phyloP scores from a whole-genome alignment of 2,797 vertebrate genomes.

The Argentina silus region DNA sequence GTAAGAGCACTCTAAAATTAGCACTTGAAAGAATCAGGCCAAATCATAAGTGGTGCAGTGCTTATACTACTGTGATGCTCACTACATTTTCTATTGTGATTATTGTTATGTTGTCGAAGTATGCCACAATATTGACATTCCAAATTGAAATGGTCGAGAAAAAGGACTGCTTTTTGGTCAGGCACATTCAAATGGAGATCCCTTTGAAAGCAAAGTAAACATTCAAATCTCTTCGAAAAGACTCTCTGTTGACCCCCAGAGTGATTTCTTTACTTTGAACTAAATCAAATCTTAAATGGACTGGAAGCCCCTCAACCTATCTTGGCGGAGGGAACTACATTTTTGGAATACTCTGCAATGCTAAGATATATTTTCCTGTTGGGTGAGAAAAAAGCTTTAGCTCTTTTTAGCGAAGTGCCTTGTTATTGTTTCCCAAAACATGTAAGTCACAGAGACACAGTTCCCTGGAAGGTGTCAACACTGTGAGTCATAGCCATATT shows the following conservation, averaged over 20 bases:
- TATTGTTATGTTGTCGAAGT: background rate
- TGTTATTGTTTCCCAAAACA: background rate
- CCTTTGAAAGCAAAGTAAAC: background rate
- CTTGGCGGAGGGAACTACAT: slow-evolving; percentile 21
- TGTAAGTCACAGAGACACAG: background rate
- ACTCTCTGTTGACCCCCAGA: background rate
- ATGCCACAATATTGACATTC: background rate
- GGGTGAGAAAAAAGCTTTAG: slow-evolving; percentile 11
- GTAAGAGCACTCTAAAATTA: background rate
- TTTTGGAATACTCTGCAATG: slow-evolving; percentile 26
- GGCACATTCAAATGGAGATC: background rate
- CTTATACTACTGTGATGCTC: background rate
- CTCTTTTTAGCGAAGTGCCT: background rate
- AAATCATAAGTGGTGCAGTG: background rate
- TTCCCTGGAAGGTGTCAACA: slow-evolving; percentile 29
- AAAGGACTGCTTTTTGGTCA: background rate
- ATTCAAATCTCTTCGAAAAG: slow-evolving; percentile 6
- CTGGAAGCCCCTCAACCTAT: slow-evolving; percentile 27
- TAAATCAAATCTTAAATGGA: slow-evolving; percentile 44
- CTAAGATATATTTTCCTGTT: slow-evolving; percentile 31
- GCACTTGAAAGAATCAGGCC: no score
- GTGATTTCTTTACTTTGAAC: slow-evolving; percentile 37
- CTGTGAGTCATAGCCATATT: background rate
- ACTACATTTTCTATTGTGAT: no score
- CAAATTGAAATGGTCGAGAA: background rate